A percentile compares a stretch with the other conserved stretches of the same genome.
These are phyloP conservation scores for Etheostoma nigrum DNA, from an alignment of 2,797 vertebrate genomes.

Conservation along the genomic window DNA sequence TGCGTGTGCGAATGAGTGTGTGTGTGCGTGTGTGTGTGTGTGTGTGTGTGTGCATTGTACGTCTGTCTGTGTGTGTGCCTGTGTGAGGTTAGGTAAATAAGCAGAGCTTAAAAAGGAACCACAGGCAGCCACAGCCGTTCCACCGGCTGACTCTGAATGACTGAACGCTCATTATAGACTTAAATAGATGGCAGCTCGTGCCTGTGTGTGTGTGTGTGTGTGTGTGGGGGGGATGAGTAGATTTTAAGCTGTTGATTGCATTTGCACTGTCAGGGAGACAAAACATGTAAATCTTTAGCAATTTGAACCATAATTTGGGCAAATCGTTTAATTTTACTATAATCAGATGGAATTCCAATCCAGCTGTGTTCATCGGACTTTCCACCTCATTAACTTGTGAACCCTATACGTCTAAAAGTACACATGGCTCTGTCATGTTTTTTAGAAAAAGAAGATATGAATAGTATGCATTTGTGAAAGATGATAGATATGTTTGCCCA, in stretches of 20 bases:
- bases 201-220: constrained; percentile 45
- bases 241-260: constrained; percentile 65
- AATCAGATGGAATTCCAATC: constrained; percentile 58
- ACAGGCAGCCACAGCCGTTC: constrained; percentile 82
- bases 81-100: constrained; percentile 85
- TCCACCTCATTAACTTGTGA: constrained; percentile 50
- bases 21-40: constrained; percentile 21
- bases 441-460: constrained; percentile 19
- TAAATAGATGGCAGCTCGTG: constrained; percentile 80
- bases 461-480: constrained; percentile 16
- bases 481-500: not conserved
- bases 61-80: constrained; percentile 61
- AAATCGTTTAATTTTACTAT: constrained; percentile 58
- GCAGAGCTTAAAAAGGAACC: constrained; percentile 82
- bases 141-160: constrained; percentile 79
- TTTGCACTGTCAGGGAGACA: constrained; percentile 66
- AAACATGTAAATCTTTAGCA: constrained; percentile 64
- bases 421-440: constrained; percentile 19
- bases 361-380: constrained; percentile 44
- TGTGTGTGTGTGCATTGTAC: constrained; percentile 24
- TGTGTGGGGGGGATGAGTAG: constrained; percentile 57
- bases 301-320: constrained; percentile 44
- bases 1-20: constrained; percentile 31
- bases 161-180: constrained; percentile 83
- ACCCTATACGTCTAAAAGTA: constrained; percentile 26